Evolutionary conservation across 2,888 invertebrate genomes (phyloP).

Genomic region (Keiferia lycopersicella): DNA sequence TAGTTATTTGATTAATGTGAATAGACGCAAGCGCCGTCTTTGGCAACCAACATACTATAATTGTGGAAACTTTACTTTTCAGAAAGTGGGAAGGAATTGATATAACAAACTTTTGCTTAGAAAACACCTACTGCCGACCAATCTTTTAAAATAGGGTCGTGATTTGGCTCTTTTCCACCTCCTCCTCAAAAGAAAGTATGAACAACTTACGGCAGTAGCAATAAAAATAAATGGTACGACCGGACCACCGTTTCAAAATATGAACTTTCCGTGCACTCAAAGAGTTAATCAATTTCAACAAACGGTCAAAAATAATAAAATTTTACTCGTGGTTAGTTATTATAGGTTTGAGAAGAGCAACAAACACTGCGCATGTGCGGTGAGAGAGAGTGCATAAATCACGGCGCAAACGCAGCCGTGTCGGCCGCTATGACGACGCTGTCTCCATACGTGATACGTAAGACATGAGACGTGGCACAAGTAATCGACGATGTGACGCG

Average conservation of each 20-base stretch:
- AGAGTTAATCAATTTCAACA: conserved; percentile 1
- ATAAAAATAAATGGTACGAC: neutral
- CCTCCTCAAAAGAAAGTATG: no score
- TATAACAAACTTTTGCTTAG: no score
- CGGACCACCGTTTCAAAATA: neutral
- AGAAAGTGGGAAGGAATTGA: no score
- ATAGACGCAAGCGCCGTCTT: conserved; percentile 30
- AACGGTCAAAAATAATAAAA: conserved; percentile 12
- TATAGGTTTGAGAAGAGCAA: conserved; percentile 41
- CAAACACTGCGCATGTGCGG: conserved; percentile 39
- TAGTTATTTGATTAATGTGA: conserved; percentile 76
- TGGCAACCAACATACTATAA: no score
- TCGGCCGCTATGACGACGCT: conserved; percentile 40
- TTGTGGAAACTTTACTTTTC: no score
- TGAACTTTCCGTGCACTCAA: neutral
- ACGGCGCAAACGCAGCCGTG: conserved; percentile 41
- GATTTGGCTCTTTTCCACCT: no score
- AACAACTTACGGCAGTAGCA: no score
- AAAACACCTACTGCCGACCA: no score
- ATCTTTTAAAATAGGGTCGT: no score
- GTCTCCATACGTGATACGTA: no score
- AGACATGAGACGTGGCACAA: no score
- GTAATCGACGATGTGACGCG: no score
- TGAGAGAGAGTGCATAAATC: conserved; percentile 46
- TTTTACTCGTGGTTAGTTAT: conserved; percentile 26